Base-by-base conservation (phyloP, 2,113 vertebrate genomes). In the Lanius collurio region DNA sequence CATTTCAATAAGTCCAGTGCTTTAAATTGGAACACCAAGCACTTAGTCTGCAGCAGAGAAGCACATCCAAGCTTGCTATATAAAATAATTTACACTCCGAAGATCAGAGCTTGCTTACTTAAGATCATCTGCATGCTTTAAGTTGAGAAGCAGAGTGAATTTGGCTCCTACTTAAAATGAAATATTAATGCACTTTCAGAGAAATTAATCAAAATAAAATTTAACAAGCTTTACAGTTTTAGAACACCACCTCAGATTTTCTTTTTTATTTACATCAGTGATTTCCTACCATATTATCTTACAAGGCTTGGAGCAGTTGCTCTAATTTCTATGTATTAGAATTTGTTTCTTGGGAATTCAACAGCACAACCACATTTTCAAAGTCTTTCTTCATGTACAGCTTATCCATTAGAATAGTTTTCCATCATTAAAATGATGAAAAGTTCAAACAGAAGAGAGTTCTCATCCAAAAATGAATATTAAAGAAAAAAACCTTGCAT, bases 131-230 rank as follows among this genome's bases (percentile, higher is more conserved):
- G 50, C 70, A 46, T 1, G 2, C 16, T 93, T 84, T 37, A 57
- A 19, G 21, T 63, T 63, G 47, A 93, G 78, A 60, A 89, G 56
- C 21, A 88, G 86, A 75, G 69, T 49, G 86, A 95, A 53, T 22
- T 77, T 20, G 73, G 24, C 24, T 83, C 44, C 65, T 95, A 75
- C 74, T 92, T 93, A 82, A 92, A 94, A 93, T 44, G 17, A 94
- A 91, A 91, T 83, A 93, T 57, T 75, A 88, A 87, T 46, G 24
- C 16, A 79, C 28, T 74, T 95, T 70, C 70, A 75, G 60, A 87
- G 52, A 31, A 94, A 60, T 94, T 90, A 84, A 83, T 49, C 79
- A 85, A 89, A 73, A 87, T 92, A 15, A 84, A 91, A 89, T 84
- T 55, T 82, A 86, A 85, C 56, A 93, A 90, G 69, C 28, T 82